Evolutionary conservation across 2,797 vertebrate species (phyloP), one percentile per base, ranked within the genome.

Genomic region (Coreius guichenoti): DNA sequence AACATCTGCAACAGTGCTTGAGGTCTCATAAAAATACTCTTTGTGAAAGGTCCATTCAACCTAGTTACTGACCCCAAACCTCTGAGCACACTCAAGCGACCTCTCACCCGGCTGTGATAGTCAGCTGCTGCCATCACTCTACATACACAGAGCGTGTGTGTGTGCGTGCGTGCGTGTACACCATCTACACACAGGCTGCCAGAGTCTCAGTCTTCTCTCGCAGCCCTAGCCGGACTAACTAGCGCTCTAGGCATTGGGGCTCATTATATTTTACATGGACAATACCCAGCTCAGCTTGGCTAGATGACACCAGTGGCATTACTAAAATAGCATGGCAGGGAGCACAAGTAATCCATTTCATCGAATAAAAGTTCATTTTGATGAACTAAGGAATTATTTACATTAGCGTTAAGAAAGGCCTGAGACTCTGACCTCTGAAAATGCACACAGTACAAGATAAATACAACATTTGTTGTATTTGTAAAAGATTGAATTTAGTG

Each of bases 81-180:
- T 87, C 82, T 83, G 65, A 85, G 26, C 68, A 85, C 39, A 88
- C 82, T 85, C 67, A 87, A 63, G 61, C 76, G 33, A 87, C 86
- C 87, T 89, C 82, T 88, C 87, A 87, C 84, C 81, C 68, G 76
- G 61, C 86, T 86, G 78, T 87, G 81, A 85, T 82, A 80, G 67
- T 85, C 89, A 90, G 86, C 88, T 90, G 90, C 85, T 89, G 73
- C 83, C 83, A 86, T 82, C 88, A 87, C 39, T 91, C 89, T 39
- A 31, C 81, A 65, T 68, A 70, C 63, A 31, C 16, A 33, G 17
- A 29, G 45, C 78, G 77, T 47, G 21, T 85, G 67, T 80, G 73
- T 68, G 82, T 67, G 63, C 69, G 39, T 85, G 65, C 33, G 31
- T 70, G 26, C 58, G 54, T 80, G 21, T 49, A 8, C 29, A 36